Conservation (phyloP, 2,888 invertebrate species). For the Antheraea yamamai region DNA sequence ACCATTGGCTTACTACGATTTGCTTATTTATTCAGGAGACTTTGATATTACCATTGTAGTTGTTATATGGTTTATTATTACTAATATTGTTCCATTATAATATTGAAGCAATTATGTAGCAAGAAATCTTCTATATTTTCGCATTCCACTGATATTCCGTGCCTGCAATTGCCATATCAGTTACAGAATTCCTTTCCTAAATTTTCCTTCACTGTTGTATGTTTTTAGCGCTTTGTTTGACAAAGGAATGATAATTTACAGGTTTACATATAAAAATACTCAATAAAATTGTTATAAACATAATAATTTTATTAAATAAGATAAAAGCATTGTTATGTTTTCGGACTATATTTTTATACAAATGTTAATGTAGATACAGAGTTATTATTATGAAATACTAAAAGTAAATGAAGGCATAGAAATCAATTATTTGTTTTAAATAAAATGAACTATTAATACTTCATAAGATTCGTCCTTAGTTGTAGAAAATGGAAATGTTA, state of each 20-base stretch:
- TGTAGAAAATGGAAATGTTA: not conserved
- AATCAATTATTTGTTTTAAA: not conserved
- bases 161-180: too few relatives aligned
- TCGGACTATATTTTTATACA: not conserved
- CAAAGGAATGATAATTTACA: not conserved
- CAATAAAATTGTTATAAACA: not conserved
- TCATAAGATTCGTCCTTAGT: not conserved
- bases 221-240: too few relatives aligned
- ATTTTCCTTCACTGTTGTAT: too few relatives aligned
- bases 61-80: too few relatives aligned
- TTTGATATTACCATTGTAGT: too few relatives aligned
- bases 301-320: slow-evolving; percentile 5
- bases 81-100: too few relatives aligned
- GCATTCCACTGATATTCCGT: too few relatives aligned
- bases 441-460: not conserved
- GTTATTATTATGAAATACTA: not conserved
- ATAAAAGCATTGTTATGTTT: not conserved
- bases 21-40: too few relatives aligned
- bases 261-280: not conserved
- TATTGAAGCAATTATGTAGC: too few relatives aligned
- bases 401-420: not conserved
- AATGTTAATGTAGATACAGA: not conserved
- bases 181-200: too few relatives aligned
- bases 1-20: too few relatives aligned
- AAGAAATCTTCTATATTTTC: too few relatives aligned